phyloP scores from a whole-genome alignment of 64 coral and sea anemone species.

The Catalaphyllia jardinei region DNA sequence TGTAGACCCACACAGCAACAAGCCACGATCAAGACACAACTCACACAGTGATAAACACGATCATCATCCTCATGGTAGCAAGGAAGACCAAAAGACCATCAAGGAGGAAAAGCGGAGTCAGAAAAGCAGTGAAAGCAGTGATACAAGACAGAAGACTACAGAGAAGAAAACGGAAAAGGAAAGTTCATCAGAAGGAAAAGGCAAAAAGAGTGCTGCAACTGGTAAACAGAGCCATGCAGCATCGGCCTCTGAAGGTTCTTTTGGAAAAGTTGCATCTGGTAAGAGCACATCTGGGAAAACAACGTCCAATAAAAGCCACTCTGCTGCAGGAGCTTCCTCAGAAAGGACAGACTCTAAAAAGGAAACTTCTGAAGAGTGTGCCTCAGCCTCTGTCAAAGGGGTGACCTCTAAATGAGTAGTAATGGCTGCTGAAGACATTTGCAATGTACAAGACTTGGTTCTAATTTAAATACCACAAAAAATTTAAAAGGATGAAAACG shows the following conservation, averaged over 20 bases:
- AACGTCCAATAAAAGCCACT: background rate
- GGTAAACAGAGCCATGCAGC: background rate
- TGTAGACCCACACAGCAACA: constrained; percentile 82
- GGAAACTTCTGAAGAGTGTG: background rate
- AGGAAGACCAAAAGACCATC: constrained; percentile 21
- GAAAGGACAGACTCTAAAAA: background rate
- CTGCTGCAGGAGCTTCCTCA: background rate
- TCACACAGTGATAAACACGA: constrained; percentile 66
- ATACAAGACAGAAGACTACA: background rate
- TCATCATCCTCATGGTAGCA: background rate
- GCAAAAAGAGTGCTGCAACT: background rate
- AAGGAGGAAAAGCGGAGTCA: constrained; percentile 30
- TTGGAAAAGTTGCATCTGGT: background rate
- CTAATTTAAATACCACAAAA: constrained; percentile 1
- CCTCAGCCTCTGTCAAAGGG: background rate
- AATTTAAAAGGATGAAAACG: constrained; percentile 13
- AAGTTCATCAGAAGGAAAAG: background rate
- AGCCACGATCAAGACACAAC: constrained; percentile 65
- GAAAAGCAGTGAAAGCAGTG: background rate
- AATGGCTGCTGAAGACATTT: background rate
- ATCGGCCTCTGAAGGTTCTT: background rate
- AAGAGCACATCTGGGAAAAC: background rate
- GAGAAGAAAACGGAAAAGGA: background rate
- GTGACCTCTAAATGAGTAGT: background rate
- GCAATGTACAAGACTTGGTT: background rate